Evolutionary conservation across 2,888 invertebrate genomes (phyloP), one percentile per base, ranked within the genome.

Genomic region (Sphecodes monilicornis): DNA sequence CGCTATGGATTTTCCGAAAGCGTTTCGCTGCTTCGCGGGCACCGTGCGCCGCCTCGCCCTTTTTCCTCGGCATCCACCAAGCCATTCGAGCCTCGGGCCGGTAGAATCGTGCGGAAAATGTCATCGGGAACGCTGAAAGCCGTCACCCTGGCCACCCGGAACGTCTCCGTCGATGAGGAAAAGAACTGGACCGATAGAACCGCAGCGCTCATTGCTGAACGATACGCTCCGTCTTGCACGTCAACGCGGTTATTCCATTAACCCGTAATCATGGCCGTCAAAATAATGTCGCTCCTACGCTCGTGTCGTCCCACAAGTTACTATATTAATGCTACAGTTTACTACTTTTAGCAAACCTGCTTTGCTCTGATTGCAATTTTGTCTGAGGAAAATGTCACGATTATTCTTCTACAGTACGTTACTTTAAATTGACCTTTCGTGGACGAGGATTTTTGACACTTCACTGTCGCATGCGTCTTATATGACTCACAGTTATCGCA

Each of bases 1-100:
- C 91, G 92, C 89, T 93, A 93, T 94, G 92, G 94, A 94, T 94
- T 94, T 94, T 93, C 93, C 91, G 92, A 93, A 93, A 93, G 91
- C 92, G 90, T 92, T 92, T 91, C 91, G 88, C 81, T 90, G 91
- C 91, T 88, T 82, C 89, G 92, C 83, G 72, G 75, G 82, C 73
- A 64, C 72, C 57, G n/a, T 50, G 54, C 46, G 43, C 50, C 86
- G 88, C 82, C 80, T 84, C 83, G 83, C 86, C 86, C 81, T 85
- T 86, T 86, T 79, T 79, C 81, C 78, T 32, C 72, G 46, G 54
- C 36, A n/a, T 60, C 80, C 73, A 22, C 80, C 78, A 68, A n/a
- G 87, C 81, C 82, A 81, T 82, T 60, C 50, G 74, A 11, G 72
- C 80, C 76, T 70, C n/a, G 70, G 69, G 50, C 26, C 75, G 71